Base-by-base conservation (phyloP, 2,888 invertebrate species). In the Aromia moschata region DNA sequence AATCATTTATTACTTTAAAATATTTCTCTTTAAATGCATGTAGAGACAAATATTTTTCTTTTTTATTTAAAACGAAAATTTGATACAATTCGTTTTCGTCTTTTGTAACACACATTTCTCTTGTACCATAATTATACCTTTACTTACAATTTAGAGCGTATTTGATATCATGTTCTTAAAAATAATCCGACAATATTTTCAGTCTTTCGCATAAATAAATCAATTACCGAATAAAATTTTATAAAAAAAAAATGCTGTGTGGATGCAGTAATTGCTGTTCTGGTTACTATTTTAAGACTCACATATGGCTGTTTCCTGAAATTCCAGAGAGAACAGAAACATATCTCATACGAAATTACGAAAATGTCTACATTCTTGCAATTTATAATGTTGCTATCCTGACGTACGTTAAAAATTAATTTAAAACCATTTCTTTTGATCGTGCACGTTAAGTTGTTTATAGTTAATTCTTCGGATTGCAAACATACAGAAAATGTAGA, bases 221-320 rank as follows among this genome's bases (percentile, higher is more conserved):
- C n/a, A n/a, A n/a, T n/a, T n/a, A n/a, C n/a, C n/a, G n/a, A n/a
- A n/a, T n/a, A n/a, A n/a, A n/a, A n/a, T n/a, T n/a, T n/a, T n/a
- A n/a, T n/a, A n/a, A n/a, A n/a, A n/a, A n/a, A n/a, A n/a, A n/a
- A n/a, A n/a, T n/a, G n/a, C n/a, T n/a, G n/a, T n/a, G n/a, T n/a
- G n/a, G n/a, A n/a, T n/a, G n/a, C n/a, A n/a, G n/a, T n/a, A n/a
- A n/a, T n/a, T n/a, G n/a, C n/a, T n/a, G n/a, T n/a, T n/a, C n/a
- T n/a, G n/a, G 7, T 25, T 25, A 11, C 33, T 33, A 33, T 33
- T 33, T 33, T 33, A 33, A 33, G 11, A 25, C 33, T 1, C 17
- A 25, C 25, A 43, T 43, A 12, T 43, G 43, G 14, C 11, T 43
- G 5, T 33, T 43, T 43, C 43, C 43, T 43, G 43, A 25, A 12